Evolutionary conservation across 2,113 vertebrate genomes (phyloP).

Genomic region (Percopsis transmontana): DNA sequence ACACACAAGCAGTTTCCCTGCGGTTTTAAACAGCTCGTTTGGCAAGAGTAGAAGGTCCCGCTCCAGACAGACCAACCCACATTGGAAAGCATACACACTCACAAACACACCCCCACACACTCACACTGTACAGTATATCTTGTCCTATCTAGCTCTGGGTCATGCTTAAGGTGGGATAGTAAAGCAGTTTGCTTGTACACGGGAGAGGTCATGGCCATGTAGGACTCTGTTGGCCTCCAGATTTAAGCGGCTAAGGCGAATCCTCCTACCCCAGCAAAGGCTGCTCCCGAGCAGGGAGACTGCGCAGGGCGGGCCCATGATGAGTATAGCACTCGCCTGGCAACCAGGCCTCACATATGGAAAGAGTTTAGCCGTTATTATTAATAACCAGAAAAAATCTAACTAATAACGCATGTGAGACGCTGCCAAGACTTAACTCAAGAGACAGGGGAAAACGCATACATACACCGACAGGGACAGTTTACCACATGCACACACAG

Average conservation of each 20-base stretch:
- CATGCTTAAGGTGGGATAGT: conserved; percentile 52
- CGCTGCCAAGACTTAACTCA: conserved; percentile 68
- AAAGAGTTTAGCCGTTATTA: conserved; percentile 81
- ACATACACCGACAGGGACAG: conserved; percentile 68
- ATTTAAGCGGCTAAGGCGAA: conserved; percentile 22
- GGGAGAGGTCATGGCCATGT: not conserved
- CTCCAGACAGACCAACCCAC: conserved; percentile 73
- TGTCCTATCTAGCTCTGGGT: conserved; percentile 58
- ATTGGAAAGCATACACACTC: conserved; percentile 48
- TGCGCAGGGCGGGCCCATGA: conserved; percentile 46
- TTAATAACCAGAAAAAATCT: conserved; percentile 75
- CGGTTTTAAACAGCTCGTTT: conserved; percentile 76
- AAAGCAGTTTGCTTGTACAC: conserved; percentile 53
- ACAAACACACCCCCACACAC: conserved; percentile 44
- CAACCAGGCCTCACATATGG: conserved; percentile 78
- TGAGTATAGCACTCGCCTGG: conserved; percentile 72
- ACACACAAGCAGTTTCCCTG: conserved; percentile 77
- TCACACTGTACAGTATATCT: conserved; percentile 32
- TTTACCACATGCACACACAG: conserved; percentile 44
- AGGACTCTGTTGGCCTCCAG: conserved; percentile 45
- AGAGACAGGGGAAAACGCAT: conserved; percentile 70
- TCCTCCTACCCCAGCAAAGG: conserved; percentile 34
- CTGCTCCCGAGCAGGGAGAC: conserved; percentile 32
- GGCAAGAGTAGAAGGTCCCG: conserved; percentile 73
- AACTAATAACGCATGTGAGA: conserved; percentile 75